Evolutionary conservation across 2,797 vertebrate genomes (phyloP).

Genomic region (Coracias cyanogaster): DNA sequence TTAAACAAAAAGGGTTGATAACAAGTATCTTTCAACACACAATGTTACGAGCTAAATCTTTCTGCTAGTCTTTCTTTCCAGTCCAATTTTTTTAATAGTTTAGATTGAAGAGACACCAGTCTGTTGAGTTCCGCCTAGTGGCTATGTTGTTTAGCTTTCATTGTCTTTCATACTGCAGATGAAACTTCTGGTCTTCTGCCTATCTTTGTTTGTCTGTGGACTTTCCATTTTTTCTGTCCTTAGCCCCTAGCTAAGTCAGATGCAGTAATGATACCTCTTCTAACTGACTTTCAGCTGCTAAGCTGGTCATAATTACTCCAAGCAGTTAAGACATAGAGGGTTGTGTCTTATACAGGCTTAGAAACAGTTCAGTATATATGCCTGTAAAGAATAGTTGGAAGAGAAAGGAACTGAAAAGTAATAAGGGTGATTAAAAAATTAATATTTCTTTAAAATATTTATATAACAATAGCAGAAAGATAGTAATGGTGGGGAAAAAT

Average conservation of each 20-base stretch:
- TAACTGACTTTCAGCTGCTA: background rate
- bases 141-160: accelerated
- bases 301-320: background rate
- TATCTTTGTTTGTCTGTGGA: background rate
- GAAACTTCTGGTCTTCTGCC: background rate
- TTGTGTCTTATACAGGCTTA: background rate
- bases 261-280: background rate
- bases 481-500: background rate
- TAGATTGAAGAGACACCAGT: background rate
- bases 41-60: background rate
- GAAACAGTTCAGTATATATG: background rate
- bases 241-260: background rate
- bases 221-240: background rate
- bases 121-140: background rate
- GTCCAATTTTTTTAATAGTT: background rate
- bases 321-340: background rate
- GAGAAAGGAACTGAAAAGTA: background rate
- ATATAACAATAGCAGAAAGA: background rate
- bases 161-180: background rate
- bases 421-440: background rate
- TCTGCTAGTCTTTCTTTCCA: background rate
- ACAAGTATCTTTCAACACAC: background rate
- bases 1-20: background rate
- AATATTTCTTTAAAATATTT: background rate
- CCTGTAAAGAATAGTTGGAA: background rate